phyloP scores from a whole-genome alignment of 2,113 vertebrate genomes.

The Labeo catla region DNA sequence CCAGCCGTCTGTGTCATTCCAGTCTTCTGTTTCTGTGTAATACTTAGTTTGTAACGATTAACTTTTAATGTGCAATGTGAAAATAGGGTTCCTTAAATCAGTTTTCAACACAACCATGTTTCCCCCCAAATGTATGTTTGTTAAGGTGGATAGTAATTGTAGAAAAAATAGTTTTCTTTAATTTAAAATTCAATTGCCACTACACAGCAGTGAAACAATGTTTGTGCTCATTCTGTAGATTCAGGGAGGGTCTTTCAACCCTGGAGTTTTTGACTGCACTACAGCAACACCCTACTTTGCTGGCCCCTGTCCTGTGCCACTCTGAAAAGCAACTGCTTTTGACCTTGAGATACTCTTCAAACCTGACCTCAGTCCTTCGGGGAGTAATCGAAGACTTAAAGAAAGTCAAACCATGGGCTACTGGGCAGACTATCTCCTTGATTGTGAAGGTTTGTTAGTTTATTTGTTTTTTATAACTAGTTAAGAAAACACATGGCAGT shows the following conservation, averaged over 20 bases:
- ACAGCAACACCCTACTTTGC: too few species aligned
- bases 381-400: conserved; percentile 44
- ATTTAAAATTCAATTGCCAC: conserved; percentile 10
- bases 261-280: too few species aligned
- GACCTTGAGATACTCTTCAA: too few species aligned
- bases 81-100: conserved; percentile 10
- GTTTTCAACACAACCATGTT: neutral
- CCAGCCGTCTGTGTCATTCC: neutral
- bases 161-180: conserved; percentile 5
- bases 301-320: too few species aligned
- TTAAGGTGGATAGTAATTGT: conserved; percentile 20
- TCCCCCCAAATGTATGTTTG: neutral
- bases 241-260: too few species aligned
- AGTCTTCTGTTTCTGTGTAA: neutral
- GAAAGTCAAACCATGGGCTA: conserved; percentile 43
- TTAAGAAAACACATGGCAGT: conserved; percentile 7
- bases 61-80: neutral
- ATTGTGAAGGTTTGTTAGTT: conserved; percentile 57
- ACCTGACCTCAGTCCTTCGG: too few species aligned
- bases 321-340: too few species aligned
- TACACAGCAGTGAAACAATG: conserved; percentile 16
- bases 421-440: conserved; percentile 59
- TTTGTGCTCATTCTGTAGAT: conserved; percentile 15
- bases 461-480: neutral
- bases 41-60: conserved; percentile 15